Percentiles rank a stretch among this genome's conserved stretches.
Evolutionary conservation across 2,797 vertebrate species (phyloP).

Genomic region (Silurus aristotelis): DNA sequence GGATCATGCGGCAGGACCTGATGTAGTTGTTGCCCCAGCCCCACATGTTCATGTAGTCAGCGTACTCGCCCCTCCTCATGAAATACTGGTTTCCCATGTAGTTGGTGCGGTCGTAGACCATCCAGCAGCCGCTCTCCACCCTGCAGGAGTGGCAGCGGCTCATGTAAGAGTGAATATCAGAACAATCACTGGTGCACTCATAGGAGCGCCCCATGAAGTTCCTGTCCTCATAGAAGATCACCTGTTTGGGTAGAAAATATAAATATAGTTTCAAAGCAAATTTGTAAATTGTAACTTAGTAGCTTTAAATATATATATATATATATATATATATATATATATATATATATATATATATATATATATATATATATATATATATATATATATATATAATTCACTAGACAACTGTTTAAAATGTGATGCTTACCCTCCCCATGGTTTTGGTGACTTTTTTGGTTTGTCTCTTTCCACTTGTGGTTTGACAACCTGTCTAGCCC

Average conservation of each 20-base stretch:
- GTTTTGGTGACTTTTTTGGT: not conserved
- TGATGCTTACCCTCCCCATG: not conserved
- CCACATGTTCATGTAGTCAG: slow-evolving; percentile 10
- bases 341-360: not conserved
- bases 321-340: not conserved
- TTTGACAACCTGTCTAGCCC: not conserved
- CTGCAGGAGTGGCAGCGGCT: no score
- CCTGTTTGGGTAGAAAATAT: not conserved
- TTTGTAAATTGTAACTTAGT: not conserved
- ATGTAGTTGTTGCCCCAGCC: slow-evolving; percentile 33
- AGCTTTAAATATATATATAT: not conserved
- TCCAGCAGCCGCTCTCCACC: not conserved
- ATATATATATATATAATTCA: not conserved
- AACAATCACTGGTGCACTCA: no score
- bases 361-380: not conserved
- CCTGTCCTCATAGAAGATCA: slow-evolving; percentile 26
- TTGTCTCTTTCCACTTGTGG: not conserved
- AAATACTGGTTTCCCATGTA: slow-evolving; percentile 36
- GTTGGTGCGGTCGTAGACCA: slow-evolving; percentile 9
- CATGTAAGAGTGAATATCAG: no score
- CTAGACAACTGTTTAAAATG: not conserved
- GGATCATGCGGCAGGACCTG: slow-evolving; percentile 45
- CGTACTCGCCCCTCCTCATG: slow-evolving; percentile 41
- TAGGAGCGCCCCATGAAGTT: not conserved
- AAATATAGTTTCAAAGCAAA: not conserved